Base-by-base conservation (phyloP, 2,797 vertebrate genomes). In the Xenentodon cancila region DNA sequence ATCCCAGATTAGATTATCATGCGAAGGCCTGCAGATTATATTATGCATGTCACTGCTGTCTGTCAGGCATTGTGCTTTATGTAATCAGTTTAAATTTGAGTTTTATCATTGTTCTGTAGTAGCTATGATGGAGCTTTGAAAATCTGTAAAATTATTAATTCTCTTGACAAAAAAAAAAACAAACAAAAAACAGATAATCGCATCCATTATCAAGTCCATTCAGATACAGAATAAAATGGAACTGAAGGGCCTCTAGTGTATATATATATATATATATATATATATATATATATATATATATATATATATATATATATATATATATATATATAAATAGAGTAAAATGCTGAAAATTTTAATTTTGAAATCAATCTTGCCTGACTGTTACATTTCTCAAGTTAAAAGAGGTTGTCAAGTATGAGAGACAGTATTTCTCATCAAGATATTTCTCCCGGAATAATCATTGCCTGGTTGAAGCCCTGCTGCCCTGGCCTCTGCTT, bases 1-100 rank as follows among this genome's bases (percentile, higher is more conserved):
- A 68, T 82, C 69, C 65, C 84, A 86, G 82, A 92, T 91, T 84
- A 76, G 85, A 91, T 93, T 92, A 93, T 72, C 79, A 79, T 73
- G 78, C 84, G 75, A 71, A 68, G 83, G 86, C 82, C 85, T 71
- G 75, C 72, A 56, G 58, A 18, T 73, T 81, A 68, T 50, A 81
- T 80, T 81, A 78, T 54, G 64, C 43, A n/a, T 53, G 68, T 75
- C 70, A 64, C 71, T 67, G 79, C 71, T 67, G 79, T 80, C 83
- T 80, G 77, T 84, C 83, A 77, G 9, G 49, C 67, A 12, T 18
- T 1, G 37, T 19, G 75, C 65, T 63, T 68, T 19, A 64, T 56
- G 73, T 80, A 79, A 82, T 84, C 64, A 65, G 73, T 77, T 84
- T 81, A 82, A 69, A 82, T 80, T 80, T 82, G 84, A 61, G 37